Evolutionary conservation across 1,140 invertebrate genomes (phyloP).

Genomic region (Nephila pilipes): DNA sequence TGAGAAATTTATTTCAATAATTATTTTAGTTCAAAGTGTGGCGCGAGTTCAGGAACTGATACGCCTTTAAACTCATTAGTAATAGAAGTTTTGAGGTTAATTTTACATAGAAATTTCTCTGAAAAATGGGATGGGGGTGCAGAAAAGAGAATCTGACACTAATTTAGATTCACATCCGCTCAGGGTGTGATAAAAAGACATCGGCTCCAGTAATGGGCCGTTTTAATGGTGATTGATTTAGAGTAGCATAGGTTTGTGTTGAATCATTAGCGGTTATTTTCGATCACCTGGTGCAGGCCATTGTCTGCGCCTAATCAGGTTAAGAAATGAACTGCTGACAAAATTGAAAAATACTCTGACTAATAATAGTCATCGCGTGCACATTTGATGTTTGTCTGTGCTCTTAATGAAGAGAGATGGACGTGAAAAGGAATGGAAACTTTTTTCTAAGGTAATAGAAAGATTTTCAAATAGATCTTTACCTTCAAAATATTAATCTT

Average conservation of each 20-base stretch:
- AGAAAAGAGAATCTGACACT: conserved; percentile 14
- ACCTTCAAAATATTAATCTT: no score
- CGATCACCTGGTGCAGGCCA: neutral
- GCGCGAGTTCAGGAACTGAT: neutral
- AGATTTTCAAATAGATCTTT: no score
- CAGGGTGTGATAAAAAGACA: conserved; percentile 53
- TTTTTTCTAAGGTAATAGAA: no score
- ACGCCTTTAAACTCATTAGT: conserved; percentile 44
- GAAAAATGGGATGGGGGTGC: neutral
- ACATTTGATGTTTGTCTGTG: neutral
- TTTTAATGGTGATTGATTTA: conserved; percentile 55
- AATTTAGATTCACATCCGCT: conserved; percentile 59
- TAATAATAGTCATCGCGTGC: neutral
- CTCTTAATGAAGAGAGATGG: no score
- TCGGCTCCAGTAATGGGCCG: conserved; percentile 15
- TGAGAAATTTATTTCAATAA: conserved; percentile 67
- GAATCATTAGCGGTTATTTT: conserved; percentile 37
- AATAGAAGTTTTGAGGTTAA: conserved; percentile 30
- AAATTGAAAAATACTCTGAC: neutral
- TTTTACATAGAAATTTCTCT: conserved; percentile 5
- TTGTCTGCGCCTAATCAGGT: conserved; percentile 8
- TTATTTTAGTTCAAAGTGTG: conserved; percentile 27
- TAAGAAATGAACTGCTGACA: conserved; percentile 14
- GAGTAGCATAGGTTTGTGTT: neutral
- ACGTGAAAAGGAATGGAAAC: no score